phyloP scores from a whole-genome alignment of 2,113 vertebrate genomes.

The Mustela nigripes region DNA sequence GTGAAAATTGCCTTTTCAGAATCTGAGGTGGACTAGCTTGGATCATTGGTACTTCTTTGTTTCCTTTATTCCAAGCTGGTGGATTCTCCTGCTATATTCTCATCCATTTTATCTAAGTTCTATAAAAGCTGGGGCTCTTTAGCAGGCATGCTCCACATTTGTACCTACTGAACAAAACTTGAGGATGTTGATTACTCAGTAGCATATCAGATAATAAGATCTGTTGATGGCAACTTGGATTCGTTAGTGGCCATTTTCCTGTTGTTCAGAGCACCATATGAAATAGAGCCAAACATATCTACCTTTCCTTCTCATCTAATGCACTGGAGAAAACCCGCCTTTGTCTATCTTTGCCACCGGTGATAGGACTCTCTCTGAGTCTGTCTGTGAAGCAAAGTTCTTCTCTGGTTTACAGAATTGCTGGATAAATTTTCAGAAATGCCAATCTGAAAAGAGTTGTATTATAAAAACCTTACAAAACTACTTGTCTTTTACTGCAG shows the following conservation, averaged over 20 bases:
- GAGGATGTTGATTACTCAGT: not conserved
- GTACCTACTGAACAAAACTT: not conserved
- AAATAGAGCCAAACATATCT: not conserved
- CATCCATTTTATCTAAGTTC: not conserved
- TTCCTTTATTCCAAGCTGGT: not conserved
- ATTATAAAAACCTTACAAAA: constrained; percentile 51
- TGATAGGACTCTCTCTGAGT: not conserved
- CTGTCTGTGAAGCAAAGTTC: not conserved
- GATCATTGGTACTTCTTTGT: not conserved
- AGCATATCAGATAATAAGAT: not conserved
- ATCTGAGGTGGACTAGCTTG: not conserved
- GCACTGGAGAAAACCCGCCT: not conserved
- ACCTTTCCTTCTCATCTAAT: not conserved
- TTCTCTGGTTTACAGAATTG: not conserved
- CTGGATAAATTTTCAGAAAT: constrained; percentile 42
- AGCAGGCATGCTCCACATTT: not conserved
- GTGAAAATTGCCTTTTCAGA: not conserved
- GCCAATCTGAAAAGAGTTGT: constrained; percentile 10
- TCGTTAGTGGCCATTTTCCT: not conserved
- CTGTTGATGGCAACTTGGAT: not conserved
- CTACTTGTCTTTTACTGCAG: constrained; percentile 60
- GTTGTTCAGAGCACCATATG: not conserved
- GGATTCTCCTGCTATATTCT: not conserved
- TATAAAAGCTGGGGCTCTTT: not conserved
- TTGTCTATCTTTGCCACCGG: not conserved